A percentile compares a stretch with the other conserved stretches of the same genome.
These are phyloP conservation scores for Poicephalus gulielmi DNA, from an alignment of 2,113 vertebrate genomes.

Conservation along the genomic window DNA sequence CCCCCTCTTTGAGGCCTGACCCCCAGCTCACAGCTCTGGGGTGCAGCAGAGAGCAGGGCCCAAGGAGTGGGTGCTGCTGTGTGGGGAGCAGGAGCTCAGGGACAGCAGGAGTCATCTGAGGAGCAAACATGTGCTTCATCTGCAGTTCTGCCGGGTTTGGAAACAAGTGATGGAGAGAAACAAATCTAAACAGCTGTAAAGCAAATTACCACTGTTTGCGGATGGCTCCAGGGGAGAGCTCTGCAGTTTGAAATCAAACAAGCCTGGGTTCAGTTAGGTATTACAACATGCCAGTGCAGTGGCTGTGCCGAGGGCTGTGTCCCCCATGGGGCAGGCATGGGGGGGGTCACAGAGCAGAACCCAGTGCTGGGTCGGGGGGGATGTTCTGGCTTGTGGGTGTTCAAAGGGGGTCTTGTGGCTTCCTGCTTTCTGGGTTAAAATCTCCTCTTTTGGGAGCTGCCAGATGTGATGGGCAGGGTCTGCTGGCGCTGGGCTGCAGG, in stretches of 20 bases:
- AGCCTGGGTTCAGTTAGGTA: not conserved
- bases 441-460: not conserved
- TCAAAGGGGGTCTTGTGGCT: not conserved
- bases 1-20: not conserved
- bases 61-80: not conserved
- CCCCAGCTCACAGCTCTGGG: not conserved
- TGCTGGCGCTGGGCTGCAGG: not conserved
- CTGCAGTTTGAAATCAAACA: slow-evolving; percentile 54
- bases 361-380: rapidly evolving
- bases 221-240: slow-evolving; percentile 61
- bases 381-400: not conserved
- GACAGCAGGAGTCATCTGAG: not conserved
- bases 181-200: slow-evolving; percentile 66
- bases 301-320: not conserved
- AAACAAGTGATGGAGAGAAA: slow-evolving; percentile 5
- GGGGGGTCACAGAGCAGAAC: not conserved
- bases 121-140: slow-evolving; percentile 28
- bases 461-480: not conserved
- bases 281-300: not conserved
- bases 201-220: slow-evolving; percentile 61
- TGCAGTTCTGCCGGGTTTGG: slow-evolving; percentile 28
- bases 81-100: not conserved
- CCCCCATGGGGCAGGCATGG: rapidly evolving
- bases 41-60: not conserved
- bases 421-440: not conserved